Percentiles rank a stretch among this genome's conserved stretches.
phyloP scores from a whole-genome alignment of 2,888 invertebrate genomes.

The Macropis europaea region DNA sequence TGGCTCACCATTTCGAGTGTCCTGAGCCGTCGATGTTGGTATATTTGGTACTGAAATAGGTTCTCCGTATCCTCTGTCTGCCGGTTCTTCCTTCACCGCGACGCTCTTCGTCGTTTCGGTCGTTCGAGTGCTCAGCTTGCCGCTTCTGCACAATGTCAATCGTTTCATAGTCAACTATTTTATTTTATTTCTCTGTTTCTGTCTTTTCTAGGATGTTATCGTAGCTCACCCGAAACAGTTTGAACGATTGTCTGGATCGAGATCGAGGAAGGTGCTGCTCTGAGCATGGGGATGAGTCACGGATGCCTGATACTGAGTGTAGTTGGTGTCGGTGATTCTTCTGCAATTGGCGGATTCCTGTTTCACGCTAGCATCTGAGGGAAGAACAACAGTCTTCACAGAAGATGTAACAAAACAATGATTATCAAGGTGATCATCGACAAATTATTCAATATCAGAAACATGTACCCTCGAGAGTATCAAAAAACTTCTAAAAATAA shows the following conservation, averaged over 20 bases:
- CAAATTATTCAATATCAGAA: no score
- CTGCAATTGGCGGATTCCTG: slow-evolving; percentile 67
- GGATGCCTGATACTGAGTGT: slow-evolving; percentile 60
- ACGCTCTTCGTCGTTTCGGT: slow-evolving; percentile 64
- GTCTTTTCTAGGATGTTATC: background rate
- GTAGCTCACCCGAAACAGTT: slow-evolving; percentile 67
- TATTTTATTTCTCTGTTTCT: background rate
- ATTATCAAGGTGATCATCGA: no score
- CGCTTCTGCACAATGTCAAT: slow-evolving; percentile 35
- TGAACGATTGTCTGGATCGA: slow-evolving; percentile 61
- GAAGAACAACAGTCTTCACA: background rate
- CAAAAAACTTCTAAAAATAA: no score
- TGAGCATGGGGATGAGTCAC: slow-evolving; percentile 56
- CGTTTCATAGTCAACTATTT: background rate
- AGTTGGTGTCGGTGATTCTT: slow-evolving; percentile 55
- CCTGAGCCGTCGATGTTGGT: slow-evolving; percentile 61
- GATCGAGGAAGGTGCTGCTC: slow-evolving; percentile 65
- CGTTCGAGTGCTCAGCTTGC: slow-evolving; percentile 55
- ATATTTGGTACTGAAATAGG: slow-evolving; percentile 62
- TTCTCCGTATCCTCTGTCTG: slow-evolving; percentile 71
- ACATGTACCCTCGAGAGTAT: no score
- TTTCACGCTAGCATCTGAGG: slow-evolving; percentile 63
- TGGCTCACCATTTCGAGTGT: slow-evolving; percentile 64
- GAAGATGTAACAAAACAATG: background rate
- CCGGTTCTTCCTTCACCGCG: slow-evolving; percentile 72